Percentiles rank a stretch among this genome's conserved stretches.
phyloP scores from a whole-genome alignment of 2,113 vertebrate species.

The Poeciliopsis prolifica region DNA sequence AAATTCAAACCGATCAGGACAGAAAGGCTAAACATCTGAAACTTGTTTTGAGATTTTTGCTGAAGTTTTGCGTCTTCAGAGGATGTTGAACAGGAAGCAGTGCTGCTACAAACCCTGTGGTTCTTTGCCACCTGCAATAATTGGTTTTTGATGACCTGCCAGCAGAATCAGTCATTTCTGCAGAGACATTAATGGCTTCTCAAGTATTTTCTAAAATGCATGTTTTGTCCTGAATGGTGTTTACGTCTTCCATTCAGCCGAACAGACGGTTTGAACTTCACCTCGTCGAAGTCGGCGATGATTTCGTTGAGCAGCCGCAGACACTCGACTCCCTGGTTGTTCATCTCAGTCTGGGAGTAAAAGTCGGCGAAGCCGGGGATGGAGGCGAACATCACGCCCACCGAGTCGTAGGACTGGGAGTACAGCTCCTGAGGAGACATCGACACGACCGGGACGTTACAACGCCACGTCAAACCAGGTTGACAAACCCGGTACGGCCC shows the following conservation, averaged over 20 bases:
- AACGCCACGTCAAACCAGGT: neutral
- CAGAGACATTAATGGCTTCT: too few relatives aligned
- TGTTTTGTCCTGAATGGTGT: too few relatives aligned
- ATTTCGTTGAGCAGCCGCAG: slow-evolving; percentile 96
- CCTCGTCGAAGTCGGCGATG: slow-evolving; percentile 98
- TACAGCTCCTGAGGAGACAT: slow-evolving; percentile 87
- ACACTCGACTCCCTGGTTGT: slow-evolving; percentile 98
- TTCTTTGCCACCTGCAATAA: too few relatives aligned
- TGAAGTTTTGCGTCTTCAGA: too few relatives aligned
- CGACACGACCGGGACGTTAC: neutral
- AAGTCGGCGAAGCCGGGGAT: slow-evolving; percentile 98
- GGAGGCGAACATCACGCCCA: slow-evolving; percentile 99
- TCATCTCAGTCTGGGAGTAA: slow-evolving; percentile 99
- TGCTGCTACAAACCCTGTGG: too few relatives aligned
- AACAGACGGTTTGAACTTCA: slow-evolving; percentile 50
- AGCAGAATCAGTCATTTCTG: too few relatives aligned
- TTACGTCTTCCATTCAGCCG: too few relatives aligned
- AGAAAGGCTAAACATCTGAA: too few relatives aligned
- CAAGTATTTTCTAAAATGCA: too few relatives aligned
- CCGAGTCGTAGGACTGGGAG: slow-evolving; percentile 95
- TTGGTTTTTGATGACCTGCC: too few relatives aligned
- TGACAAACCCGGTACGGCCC: neutral
- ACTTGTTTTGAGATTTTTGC: too few relatives aligned
- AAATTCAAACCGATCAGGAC: neutral
- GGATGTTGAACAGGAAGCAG: too few relatives aligned